Conservation (phyloP, 2,797 vertebrate species). For the Molossus alvarezi region DNA sequence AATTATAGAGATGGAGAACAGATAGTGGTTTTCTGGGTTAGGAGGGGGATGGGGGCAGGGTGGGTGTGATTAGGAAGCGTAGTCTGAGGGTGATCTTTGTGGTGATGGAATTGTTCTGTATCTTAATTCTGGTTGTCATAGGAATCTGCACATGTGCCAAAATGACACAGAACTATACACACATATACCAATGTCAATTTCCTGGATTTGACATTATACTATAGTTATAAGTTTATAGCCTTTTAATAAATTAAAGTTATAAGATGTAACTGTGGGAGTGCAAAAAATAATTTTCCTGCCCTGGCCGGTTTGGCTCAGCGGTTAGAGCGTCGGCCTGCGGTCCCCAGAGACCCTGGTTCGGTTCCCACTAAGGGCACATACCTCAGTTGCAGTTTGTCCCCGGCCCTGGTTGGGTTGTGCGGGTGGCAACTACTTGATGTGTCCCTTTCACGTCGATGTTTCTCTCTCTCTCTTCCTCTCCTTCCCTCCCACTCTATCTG, state of each 20-base stretch:
- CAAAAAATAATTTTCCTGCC: neutral
- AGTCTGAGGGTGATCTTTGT: neutral
- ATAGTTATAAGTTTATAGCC: neutral
- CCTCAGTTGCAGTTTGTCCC: too few species aligned
- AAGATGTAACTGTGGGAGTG: neutral
- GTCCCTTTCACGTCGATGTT: too few species aligned
- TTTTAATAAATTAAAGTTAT: neutral
- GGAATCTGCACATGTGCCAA: neutral
- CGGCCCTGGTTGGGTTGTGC: too few species aligned
- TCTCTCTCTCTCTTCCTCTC: too few species aligned
- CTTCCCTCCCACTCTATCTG: too few species aligned
- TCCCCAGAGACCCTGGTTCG: too few species aligned
- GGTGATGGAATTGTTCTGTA: neutral
- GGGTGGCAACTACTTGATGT: too few species aligned
- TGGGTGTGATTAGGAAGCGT: neutral
- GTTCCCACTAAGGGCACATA: too few species aligned
- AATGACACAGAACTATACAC: neutral
- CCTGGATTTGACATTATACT: conserved; percentile 22
- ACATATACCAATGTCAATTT: neutral
- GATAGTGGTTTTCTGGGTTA: neutral
- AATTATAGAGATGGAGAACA: conserved; percentile 37
- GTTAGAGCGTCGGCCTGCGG: too few species aligned
- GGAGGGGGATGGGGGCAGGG: neutral
- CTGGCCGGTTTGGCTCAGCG: too few species aligned
- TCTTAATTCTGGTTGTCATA: conserved; percentile 30